phyloP scores from a whole-genome alignment of 2,888 invertebrate genomes.

The Noctua comes region DNA sequence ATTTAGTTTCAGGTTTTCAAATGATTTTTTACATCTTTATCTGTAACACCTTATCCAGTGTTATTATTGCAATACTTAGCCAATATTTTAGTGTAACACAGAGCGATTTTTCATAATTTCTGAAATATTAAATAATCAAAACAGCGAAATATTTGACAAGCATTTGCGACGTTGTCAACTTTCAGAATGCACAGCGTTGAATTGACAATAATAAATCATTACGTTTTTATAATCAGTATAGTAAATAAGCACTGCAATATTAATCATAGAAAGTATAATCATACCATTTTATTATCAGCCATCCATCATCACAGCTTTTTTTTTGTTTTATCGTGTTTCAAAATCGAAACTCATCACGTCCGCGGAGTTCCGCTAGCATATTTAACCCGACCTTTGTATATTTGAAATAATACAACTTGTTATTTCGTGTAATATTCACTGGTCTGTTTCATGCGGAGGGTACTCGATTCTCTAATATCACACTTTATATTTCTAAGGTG shows the following conservation, averaged over 20 bases:
- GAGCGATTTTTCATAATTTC: neutral
- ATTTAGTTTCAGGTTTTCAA: neutral
- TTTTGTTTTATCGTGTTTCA: neutral
- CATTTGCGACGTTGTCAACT: neutral
- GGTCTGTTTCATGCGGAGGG: slow-evolving; percentile 67
- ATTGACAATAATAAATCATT: slow-evolving; percentile 35
- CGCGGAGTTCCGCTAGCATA: neutral
- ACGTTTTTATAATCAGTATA: slow-evolving; percentile 14
- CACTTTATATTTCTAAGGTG: slow-evolving; percentile 77
- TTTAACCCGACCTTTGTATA: neutral
- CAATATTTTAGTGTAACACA: neutral
- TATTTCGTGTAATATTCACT: slow-evolving; percentile 25
- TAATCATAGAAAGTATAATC: slow-evolving; percentile 22
- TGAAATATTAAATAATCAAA: too few relatives aligned
- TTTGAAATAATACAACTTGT: slow-evolving; percentile 6
- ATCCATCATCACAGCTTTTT: neutral
- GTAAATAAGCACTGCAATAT: slow-evolving; percentile 32
- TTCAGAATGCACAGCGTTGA: slow-evolving; percentile 4
- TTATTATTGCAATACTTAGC: neutral
- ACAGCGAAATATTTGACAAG: neutral
- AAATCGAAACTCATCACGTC: neutral
- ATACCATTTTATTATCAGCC: slow-evolving; percentile 15
- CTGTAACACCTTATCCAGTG: too few relatives aligned
- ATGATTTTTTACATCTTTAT: neutral
- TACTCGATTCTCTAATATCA: slow-evolving; percentile 81